phyloP scores from a whole-genome alignment of 2,888 invertebrate species.

The Eubasilissa splendida region DNA sequence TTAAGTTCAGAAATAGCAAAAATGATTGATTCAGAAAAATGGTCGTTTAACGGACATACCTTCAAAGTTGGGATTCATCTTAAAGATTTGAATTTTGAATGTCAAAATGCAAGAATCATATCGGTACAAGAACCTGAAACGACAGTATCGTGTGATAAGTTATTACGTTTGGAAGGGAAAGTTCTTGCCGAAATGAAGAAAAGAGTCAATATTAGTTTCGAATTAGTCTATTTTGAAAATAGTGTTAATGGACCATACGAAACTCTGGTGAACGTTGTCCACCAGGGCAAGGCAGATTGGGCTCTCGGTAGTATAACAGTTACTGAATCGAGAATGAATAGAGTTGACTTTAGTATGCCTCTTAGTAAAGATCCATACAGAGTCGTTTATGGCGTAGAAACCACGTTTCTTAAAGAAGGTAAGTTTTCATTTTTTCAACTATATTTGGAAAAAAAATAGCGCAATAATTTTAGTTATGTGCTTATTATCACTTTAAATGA shows the following conservation, averaged over 20 bases:
- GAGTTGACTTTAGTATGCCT: slow-evolving; percentile 20
- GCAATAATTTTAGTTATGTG: too few species aligned
- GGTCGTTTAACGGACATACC: background rate
- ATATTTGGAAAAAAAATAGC: too few species aligned
- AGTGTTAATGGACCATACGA: too few species aligned
- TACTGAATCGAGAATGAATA: slow-evolving; percentile 5
- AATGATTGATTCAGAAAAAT: background rate
- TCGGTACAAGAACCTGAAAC: background rate
- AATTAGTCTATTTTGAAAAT: background rate
- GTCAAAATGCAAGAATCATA: background rate
- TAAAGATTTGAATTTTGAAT: slow-evolving; percentile 1
- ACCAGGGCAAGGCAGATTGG: slow-evolving; percentile 23
- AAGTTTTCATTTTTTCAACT: background rate
- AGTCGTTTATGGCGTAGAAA: slow-evolving; percentile 19
- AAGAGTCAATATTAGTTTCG: slow-evolving; percentile 17
- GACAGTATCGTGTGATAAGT: background rate
- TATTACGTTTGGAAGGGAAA: slow-evolving; percentile 9
- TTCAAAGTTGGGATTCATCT: slow-evolving; percentile 4
- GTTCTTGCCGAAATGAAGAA: background rate
- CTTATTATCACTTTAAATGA: too few species aligned
- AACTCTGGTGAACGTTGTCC: background rate
- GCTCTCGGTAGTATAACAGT: slow-evolving; percentile 36
- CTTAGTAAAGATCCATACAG: slow-evolving; percentile 27
- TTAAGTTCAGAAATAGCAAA: background rate
- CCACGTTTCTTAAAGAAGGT: slow-evolving; percentile 4